Percentiles rank a stretch among this genome's conserved stretches.
Evolutionary conservation across 2,797 vertebrate genomes (phyloP).

Genomic region (Danio kyathit): DNA sequence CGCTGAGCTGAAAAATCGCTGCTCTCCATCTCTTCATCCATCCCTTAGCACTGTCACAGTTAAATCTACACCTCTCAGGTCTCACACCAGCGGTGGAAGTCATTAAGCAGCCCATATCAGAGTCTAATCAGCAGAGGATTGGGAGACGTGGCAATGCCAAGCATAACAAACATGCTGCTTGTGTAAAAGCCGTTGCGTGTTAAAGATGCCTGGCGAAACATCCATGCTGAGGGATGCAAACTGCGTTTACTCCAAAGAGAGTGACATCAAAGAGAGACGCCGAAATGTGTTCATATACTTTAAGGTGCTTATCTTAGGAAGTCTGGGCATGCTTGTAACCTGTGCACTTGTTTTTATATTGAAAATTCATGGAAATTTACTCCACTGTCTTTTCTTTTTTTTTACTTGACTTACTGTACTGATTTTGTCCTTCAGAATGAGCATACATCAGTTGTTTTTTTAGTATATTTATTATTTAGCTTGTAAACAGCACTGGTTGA

Average conservation of each 20-base stretch:
- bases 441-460: neutral
- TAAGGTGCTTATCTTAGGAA: constrained; percentile 40
- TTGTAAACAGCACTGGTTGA: neutral
- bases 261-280: constrained; percentile 46
- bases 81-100: constrained; percentile 11
- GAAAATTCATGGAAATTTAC: constrained; percentile 12
- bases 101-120: constrained; percentile 30
- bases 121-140: constrained; percentile 38
- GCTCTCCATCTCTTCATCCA: constrained; percentile 39
- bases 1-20: constrained; percentile 37
- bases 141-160: constrained; percentile 10
- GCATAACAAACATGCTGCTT: constrained; percentile 26
- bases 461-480: neutral
- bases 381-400: neutral
- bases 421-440: constrained; percentile 2
- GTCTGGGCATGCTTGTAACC: constrained; percentile 18
- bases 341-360: constrained; percentile 9
- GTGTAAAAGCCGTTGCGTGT: neutral
- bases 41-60: constrained; percentile 41
- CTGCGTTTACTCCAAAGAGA: constrained; percentile 28
- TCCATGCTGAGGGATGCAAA: constrained; percentile 35
- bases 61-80: constrained; percentile 38
- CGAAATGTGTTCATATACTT: constrained; percentile 28
- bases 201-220: constrained; percentile 15
- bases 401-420: neutral